Evolutionary conservation across 2,888 invertebrate species (phyloP).

Genomic region (Agrotis ipsilon): DNA sequence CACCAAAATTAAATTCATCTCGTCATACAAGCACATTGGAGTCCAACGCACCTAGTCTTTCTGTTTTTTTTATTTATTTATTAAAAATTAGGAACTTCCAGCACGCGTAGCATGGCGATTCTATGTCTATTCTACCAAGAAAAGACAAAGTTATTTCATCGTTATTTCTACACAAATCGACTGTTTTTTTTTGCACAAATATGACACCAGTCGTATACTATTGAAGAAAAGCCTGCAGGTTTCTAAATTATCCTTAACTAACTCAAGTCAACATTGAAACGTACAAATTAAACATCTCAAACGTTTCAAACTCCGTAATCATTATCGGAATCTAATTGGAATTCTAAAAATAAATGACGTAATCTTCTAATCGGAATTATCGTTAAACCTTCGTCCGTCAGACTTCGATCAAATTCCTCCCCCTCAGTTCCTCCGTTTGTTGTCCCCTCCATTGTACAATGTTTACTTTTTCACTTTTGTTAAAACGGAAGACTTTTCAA

Average conservation of each 20-base stretch:
- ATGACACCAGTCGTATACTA: too few species aligned
- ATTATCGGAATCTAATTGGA: conserved; percentile 30
- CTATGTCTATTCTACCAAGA: too few species aligned
- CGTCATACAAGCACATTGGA: too few species aligned
- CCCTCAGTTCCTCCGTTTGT: neutral
- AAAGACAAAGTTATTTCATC: too few species aligned
- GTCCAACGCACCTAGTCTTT: too few species aligned
- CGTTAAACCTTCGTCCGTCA: conserved; percentile 11
- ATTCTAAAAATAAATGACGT: conserved; percentile 26
- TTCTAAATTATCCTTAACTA: neutral
- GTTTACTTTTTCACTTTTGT: conserved; percentile 19
- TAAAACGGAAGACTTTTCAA: conserved; percentile 27
- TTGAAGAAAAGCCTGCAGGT: too few species aligned
- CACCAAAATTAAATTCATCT: too few species aligned
- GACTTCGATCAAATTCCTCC: conserved; percentile 25
- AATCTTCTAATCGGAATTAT: conserved; percentile 24
- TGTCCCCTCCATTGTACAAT: conserved; percentile 19
- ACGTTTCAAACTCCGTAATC: neutral
- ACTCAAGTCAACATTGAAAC: conserved; percentile 8
- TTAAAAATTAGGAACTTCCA: too few species aligned
- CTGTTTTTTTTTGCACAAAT: too few species aligned
- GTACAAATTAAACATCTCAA: conserved; percentile 16
- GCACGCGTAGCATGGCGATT: too few species aligned
- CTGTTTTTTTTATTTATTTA: too few species aligned
- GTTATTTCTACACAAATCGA: too few species aligned